Conservation (phyloP, 2,888 invertebrate species). For the Elysia crispata region DNA sequence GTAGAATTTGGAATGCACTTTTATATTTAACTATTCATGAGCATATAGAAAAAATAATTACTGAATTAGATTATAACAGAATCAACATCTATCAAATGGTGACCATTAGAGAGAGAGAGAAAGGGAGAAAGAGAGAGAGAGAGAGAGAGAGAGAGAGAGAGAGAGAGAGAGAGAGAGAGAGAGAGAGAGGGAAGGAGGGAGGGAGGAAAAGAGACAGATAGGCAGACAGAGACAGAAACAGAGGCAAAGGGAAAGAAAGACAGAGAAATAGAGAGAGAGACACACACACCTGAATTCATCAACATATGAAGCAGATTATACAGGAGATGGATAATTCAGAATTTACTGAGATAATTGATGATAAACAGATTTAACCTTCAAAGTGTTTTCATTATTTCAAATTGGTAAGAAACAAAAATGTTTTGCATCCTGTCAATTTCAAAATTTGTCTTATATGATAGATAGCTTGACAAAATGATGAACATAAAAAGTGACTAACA, state of each 20-base stretch:
- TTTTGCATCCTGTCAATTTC: too few species aligned
- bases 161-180: slow-evolving; percentile 31
- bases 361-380: neutral
- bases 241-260: slow-evolving; percentile 24
- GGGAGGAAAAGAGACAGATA: slow-evolving; percentile 19
- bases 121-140: slow-evolving; percentile 9
- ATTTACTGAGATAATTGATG: neutral
- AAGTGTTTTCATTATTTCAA: too few species aligned
- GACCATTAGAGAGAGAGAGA: neutral
- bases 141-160: slow-evolving; percentile 41
- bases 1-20: too few species aligned
- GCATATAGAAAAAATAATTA: too few species aligned
- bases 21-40: too few species aligned
- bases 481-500: too few species aligned
- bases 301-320: neutral
- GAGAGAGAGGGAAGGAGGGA: slow-evolving; percentile 36
- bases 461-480: too few species aligned
- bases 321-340: neutral
- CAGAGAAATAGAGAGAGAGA: slow-evolving; percentile 15
- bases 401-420: too few species aligned
- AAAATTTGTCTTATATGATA: too few species aligned
- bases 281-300: too few species aligned
- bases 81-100: too few species aligned
- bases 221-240: neutral
- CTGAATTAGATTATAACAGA: too few species aligned